A percentile compares a stretch with the other conserved stretches of the same genome.
Conservation (phyloP, 2,113 vertebrate genomes). For the Pachycephala philippinensis region DNA sequence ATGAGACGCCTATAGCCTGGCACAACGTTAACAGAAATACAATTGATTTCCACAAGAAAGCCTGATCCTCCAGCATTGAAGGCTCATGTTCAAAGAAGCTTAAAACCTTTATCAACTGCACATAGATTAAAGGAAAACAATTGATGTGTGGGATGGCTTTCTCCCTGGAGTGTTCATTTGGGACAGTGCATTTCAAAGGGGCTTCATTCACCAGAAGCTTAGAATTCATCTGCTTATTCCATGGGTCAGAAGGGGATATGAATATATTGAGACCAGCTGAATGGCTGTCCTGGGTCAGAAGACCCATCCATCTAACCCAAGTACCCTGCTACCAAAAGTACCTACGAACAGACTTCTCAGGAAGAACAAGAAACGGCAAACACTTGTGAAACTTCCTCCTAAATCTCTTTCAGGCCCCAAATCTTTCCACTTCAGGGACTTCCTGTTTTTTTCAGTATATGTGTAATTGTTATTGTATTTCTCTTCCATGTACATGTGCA, state of each 20-base stretch:
- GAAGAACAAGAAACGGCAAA: neutral
- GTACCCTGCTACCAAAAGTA: neutral
- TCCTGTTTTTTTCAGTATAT: neutral
- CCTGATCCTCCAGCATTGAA: neutral
- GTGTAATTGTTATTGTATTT: neutral
- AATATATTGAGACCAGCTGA: neutral
- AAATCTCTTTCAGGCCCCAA: neutral
- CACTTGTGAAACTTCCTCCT: neutral
- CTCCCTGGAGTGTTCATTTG: neutral
- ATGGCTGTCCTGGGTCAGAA: neutral
- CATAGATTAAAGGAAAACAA: neutral
- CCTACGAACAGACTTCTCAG: neutral
- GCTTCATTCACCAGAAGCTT: neutral
- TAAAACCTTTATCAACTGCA: neutral
- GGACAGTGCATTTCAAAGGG: neutral
- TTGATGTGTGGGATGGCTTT: neutral
- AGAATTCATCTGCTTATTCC: neutral
- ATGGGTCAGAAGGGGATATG: neutral
- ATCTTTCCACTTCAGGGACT: neutral
- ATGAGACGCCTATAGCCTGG: neutral
- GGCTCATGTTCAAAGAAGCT: neutral
- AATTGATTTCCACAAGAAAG: neutral
- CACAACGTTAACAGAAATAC: neutral
- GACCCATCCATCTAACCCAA: neutral
- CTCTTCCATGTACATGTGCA: neutral